Evolutionary conservation across 53 echinoderm and acorn worm genomes (phyloP), one percentile per base, ranked within the genome.

Genomic region (Crossaster papposus): DNA sequence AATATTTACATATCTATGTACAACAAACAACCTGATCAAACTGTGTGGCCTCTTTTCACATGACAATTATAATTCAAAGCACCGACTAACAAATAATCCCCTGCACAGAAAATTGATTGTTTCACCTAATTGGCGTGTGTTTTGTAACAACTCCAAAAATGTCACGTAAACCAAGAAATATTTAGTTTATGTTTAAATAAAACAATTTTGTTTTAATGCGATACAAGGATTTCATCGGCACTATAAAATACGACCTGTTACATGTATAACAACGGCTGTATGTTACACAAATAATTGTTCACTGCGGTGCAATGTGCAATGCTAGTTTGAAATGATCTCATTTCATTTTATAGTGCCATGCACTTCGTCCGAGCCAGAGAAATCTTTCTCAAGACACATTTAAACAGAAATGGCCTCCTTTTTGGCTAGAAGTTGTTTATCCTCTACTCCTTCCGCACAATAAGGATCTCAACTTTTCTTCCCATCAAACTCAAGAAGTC

Each of bases 1-100:
- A 29, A 34, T 83, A 33, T 83, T 38, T 83, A 83, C 83, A 83
- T 70, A 26, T 83, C 68, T 83, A 83, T 83, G 65, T 83, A 70
- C 83, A 83, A 74, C 2, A 68, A 83, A 74, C 36, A 68, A 68
- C 65, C 26, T 83, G 70, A 83, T 83, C 20, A 65, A 58, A 54
- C 52, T 31, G 65, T 20, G 36, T 78, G 50, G 79, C 26, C 24
- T 78, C 52, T 52, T n/a, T 32, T 78, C 35, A 18, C 20, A 13
- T 18, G 11, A 13, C 22, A 1, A 15, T 31, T 28, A 31, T 4
- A 58, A 14, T 58, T 58, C 58, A 58, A n/a, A 68, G 28, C 68
- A 68, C 68, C 28, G 68, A 10, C n/a, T 20, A 62, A 20, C 62
- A 20, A 62, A 20, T 17, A 62, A 20, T 23, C 17, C 23, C 17